Evolutionary conservation across 2,113 vertebrate species (phyloP), one percentile per base, ranked within the genome.

Genomic region (Camelus bactrianus): DNA sequence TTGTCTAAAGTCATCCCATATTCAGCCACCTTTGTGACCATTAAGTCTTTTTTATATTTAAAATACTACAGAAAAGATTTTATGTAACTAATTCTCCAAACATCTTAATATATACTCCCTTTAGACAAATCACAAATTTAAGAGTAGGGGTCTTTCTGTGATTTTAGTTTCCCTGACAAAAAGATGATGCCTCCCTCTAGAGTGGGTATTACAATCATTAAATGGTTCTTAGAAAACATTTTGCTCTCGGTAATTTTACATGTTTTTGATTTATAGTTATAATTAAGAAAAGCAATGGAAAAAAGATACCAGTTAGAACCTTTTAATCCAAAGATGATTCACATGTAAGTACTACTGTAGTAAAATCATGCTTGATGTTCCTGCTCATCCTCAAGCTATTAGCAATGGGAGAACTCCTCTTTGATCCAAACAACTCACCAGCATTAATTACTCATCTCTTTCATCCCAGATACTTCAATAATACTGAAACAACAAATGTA

Each of bases 281-380:
- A 96, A 96, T 97, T 84, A 96, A 96, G 92, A 96, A 93, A 92
- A 82, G 52, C 94, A 98, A 96, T 60, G 90, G 32, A 87, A 95
- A 96, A 95, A 86, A 56, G 46, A 90, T 19, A 76, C 56, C 28
- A 89, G 89, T 94, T 94, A 75, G 88, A 97, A 84, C 48, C 50
- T 96, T 92, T 95, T 64, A 90, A 96, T 95, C 52, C 88, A 95
- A 92, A 96, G 84, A 93, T 86, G 88, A 97, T 89, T 93, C 90
- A 77, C 79, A 72, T 73, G 20, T 72, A 30, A 92, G 42, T 70
- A 52, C 28, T 87, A 76, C 5, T 70, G 5, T 75, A 82, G 42
- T 64, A 94, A 95, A 88, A 94, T 48, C 48, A 70, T 84, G 92
- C 48, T 70, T 70, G 32, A 87, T 82, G 6, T 82, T 94, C 73